These are phyloP conservation scores for Hemiscyllium ocellatum DNA, from an alignment of 2,113 vertebrate species.

Conservation along the genomic window DNA sequence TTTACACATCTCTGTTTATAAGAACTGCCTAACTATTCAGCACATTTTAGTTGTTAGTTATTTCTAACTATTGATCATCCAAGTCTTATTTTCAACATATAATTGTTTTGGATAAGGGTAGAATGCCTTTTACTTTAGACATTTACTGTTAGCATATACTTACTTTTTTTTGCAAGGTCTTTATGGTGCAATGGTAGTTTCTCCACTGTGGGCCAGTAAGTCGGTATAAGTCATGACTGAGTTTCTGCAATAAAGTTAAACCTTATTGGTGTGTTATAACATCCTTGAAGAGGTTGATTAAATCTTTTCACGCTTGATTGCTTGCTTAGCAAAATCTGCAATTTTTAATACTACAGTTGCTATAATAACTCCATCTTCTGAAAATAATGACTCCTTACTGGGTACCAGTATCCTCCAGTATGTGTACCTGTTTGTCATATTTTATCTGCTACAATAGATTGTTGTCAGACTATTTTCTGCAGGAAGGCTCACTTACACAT, in stretches of 20 bases:
- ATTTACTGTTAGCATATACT: neutral
- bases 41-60: neutral
- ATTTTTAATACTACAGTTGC: neutral
- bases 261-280: too few species aligned
- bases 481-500: neutral
- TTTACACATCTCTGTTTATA: neutral
- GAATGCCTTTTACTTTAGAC: neutral
- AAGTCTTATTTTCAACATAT: neutral
- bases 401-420: neutral
- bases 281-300: too few species aligned
- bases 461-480: neutral
- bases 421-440: neutral
- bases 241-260: too few species aligned
- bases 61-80: neutral
- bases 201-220: too few species aligned
- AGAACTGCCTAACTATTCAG: neutral
- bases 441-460: neutral
- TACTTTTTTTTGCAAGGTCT: too few species aligned
- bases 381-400: neutral
- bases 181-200: too few species aligned
- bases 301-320: neutral
- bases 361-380: neutral
- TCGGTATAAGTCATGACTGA: too few species aligned
- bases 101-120: neutral
- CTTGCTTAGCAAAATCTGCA: slow-evolving; percentile 16